A percentile compares a stretch with the other conserved stretches of the same genome.
phyloP scores from a whole-genome alignment of 2,888 invertebrate species.

The Drosophila vallismaia region DNA sequence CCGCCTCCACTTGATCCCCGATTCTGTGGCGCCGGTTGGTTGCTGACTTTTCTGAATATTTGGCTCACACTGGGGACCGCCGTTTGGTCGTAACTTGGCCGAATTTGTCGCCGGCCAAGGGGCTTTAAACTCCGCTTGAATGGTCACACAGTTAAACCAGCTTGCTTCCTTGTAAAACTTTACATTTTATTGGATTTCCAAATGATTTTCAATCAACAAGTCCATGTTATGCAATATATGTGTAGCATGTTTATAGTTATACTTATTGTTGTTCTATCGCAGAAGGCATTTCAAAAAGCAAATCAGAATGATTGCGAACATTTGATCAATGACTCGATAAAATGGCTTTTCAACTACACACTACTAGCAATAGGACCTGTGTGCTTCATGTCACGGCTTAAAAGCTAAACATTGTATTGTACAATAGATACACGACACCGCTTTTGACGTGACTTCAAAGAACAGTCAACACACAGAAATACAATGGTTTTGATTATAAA shows the following conservation, averaged over 20 bases:
- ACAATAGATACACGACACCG: conserved; percentile 38
- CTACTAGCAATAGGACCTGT: conserved; percentile 40
- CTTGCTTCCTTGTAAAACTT: conserved; percentile 54
- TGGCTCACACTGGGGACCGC: conserved; percentile 32
- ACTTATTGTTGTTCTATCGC: conserved; percentile 56
- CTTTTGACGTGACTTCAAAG: conserved; percentile 14
- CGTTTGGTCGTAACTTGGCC: conserved; percentile 34
- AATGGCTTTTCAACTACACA: conserved; percentile 24
- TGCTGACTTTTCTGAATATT: conserved; percentile 48
- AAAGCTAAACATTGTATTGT: conserved; percentile 33
- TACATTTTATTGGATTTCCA: conserved; percentile 72
- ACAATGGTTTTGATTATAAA: conserved; percentile 45
- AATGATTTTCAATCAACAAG: conserved; percentile 78
- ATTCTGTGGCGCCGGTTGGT: conserved; percentile 38
- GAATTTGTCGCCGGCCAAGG: conserved; percentile 36
- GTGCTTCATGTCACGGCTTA: conserved; percentile 30
- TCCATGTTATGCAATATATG: conserved; percentile 61
- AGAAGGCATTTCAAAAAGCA: conserved; percentile 21
- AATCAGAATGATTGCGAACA: conserved; percentile 29
- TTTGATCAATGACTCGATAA: conserved; percentile 30
- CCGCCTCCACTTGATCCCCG: conserved; percentile 35
- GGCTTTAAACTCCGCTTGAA: conserved; percentile 37
- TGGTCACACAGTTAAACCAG: conserved; percentile 20
- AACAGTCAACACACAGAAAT: conserved; percentile 9
- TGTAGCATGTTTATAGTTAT: conserved; percentile 28